Evolutionary conservation across 2,113 vertebrate genomes (phyloP).

Genomic region (Regulus satrapa): DNA sequence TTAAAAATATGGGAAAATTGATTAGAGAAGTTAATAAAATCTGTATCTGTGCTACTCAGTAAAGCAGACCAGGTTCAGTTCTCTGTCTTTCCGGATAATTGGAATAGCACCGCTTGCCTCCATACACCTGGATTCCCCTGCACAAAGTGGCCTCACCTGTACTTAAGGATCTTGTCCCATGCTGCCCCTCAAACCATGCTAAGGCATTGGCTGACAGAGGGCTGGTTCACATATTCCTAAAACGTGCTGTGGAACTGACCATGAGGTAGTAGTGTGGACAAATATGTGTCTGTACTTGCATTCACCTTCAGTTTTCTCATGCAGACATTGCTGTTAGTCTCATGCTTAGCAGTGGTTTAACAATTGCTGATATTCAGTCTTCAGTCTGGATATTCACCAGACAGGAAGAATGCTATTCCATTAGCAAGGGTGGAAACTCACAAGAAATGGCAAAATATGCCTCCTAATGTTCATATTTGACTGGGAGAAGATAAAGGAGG

Average conservation of each 20-base stretch:
- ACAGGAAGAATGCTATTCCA: background rate
- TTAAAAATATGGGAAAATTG: slow-evolving; percentile 7
- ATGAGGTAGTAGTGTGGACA: background rate
- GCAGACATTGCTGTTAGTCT: background rate
- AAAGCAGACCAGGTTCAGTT: background rate
- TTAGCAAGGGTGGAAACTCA: background rate
- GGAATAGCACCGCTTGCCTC: background rate
- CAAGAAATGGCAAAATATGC: background rate
- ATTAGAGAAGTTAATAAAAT: background rate
- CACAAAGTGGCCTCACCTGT: background rate
- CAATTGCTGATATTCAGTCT: background rate
- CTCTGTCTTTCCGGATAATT: background rate
- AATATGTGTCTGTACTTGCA: background rate
- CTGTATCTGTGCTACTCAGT: background rate
- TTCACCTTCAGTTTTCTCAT: background rate
- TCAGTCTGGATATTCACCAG: background rate
- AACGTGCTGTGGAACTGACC: background rate
- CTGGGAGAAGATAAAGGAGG: background rate
- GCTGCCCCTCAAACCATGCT: background rate
- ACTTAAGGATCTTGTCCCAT: background rate
- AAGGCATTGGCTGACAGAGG: background rate
- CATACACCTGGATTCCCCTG: background rate
- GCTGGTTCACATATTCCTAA: background rate
- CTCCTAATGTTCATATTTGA: background rate
- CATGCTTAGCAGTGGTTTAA: background rate